phyloP scores from a whole-genome alignment of 2,113 vertebrate species.

The Pedionomus torquatus region DNA sequence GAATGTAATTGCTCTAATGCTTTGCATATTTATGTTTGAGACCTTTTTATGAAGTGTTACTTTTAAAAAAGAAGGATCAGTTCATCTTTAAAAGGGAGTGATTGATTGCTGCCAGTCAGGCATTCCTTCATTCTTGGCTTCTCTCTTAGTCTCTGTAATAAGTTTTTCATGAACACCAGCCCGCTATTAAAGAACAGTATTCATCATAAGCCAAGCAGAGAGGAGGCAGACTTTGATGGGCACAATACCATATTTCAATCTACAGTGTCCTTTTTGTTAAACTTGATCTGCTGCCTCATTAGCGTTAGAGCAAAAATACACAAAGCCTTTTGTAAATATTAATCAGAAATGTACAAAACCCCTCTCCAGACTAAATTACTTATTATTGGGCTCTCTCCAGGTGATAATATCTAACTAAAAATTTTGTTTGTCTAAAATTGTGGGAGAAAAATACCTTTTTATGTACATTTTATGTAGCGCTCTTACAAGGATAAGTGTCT shows the following conservation, averaged over 20 bases:
- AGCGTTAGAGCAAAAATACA: conserved; percentile 72
- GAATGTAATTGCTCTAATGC: conserved; percentile 60
- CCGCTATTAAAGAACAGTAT: conserved; percentile 90
- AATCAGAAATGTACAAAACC: conserved; percentile 69
- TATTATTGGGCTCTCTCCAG: conserved; percentile 71
- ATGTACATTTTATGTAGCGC: neutral
- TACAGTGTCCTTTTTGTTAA: conserved; percentile 93
- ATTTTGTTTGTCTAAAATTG: conserved; percentile 67
- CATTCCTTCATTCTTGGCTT: conserved; percentile 85
- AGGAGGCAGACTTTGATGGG: conserved; percentile 84
- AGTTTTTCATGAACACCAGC: conserved; percentile 86
- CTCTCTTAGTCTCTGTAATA: conserved; percentile 83
- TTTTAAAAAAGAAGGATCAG: conserved; percentile 76
- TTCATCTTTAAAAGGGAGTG: conserved; percentile 82
- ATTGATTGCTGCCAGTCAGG: conserved; percentile 95
- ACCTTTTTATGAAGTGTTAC: conserved; percentile 76
- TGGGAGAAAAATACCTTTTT: conserved; percentile 60
- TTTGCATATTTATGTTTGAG: conserved; percentile 77
- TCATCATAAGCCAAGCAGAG: conserved; percentile 90
- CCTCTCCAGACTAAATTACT: conserved; percentile 62
- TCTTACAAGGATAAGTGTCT: conserved; percentile 42
- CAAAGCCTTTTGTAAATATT: conserved; percentile 79
- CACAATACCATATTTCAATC: conserved; percentile 86
- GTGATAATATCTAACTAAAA: conserved; percentile 69
- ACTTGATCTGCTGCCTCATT: conserved; percentile 71